These are phyloP conservation scores for Serripes groenlandicus DNA, from an alignment of 2,888 invertebrate genomes.

Conservation along the genomic window DNA sequence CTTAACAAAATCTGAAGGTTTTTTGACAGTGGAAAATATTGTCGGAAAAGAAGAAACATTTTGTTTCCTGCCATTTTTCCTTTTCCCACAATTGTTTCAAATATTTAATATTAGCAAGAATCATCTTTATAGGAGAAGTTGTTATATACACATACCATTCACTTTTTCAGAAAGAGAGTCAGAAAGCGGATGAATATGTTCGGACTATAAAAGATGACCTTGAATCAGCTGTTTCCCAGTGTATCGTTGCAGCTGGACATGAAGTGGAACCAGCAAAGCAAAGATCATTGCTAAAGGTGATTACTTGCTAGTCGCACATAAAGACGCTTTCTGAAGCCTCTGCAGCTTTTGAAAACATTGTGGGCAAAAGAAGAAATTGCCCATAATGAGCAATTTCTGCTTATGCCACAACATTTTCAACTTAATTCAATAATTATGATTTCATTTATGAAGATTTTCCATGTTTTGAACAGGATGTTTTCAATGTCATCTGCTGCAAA, in stretches of 20 bases:
- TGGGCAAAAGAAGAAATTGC: too few species aligned
- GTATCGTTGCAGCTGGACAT: conserved; percentile 96
- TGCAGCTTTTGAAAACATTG: too few species aligned
- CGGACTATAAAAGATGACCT: conserved; percentile 94
- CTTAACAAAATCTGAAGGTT: too few species aligned
- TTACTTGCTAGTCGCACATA: too few species aligned
- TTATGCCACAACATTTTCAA: not conserved
- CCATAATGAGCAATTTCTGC: not conserved
- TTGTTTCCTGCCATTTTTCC: not conserved
- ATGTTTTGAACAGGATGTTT: too few species aligned
- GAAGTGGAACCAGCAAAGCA: conserved; percentile 94
- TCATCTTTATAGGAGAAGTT: too few species aligned
- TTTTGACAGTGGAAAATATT: not conserved
- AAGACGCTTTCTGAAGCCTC: too few species aligned
- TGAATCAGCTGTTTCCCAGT: conserved; percentile 94
- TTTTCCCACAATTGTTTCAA: not conserved
- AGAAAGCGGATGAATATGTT: conserved; percentile 97
- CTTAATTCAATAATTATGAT: not conserved
- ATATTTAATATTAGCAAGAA: too few species aligned
- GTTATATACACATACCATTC: not conserved
- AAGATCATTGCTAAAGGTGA: conserved; percentile 94
- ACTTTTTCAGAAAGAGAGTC: conserved; percentile 92
- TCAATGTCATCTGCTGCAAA: too few species aligned
- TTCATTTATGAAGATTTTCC: not conserved
- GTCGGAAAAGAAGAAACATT: not conserved